Conservation (phyloP, 2,888 invertebrate genomes). For the Monoplex corrugatus region DNA sequence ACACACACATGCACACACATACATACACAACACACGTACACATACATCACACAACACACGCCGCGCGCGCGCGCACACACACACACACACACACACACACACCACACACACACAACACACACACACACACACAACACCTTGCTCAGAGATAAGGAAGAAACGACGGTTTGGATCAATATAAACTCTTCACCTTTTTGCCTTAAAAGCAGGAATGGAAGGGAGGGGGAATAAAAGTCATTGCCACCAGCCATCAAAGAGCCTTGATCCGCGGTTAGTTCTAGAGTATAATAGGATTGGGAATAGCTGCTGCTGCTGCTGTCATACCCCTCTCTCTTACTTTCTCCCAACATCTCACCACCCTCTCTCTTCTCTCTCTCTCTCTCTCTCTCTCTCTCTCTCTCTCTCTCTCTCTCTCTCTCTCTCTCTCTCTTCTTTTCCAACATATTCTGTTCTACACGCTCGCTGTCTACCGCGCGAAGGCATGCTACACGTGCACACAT, state of each 20-base stretch:
- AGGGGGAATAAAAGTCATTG: no score
- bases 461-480: no score
- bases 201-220: no score
- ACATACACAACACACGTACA: not conserved
- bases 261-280: no score
- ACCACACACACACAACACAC: not conserved
- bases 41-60: not conserved
- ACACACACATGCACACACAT: not conserved
- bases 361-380: constrained; percentile 27
- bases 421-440: constrained; percentile 9
- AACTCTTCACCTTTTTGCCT: no score
- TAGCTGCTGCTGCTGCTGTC: not conserved
- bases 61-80: not conserved
- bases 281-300: no score
- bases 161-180: no score
- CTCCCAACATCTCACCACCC: not conserved
- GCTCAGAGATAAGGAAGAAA: no score
- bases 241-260: no score
- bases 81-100: not conserved
- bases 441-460: not conserved
- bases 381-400: constrained; percentile 12
- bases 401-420: not conserved
- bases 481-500: not conserved
- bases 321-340: constrained; percentile 2
- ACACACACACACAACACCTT: no score